These are phyloP conservation scores for Glaucidium brasilianum DNA, from an alignment of 2,113 vertebrate species.

Conservation along the genomic window DNA sequence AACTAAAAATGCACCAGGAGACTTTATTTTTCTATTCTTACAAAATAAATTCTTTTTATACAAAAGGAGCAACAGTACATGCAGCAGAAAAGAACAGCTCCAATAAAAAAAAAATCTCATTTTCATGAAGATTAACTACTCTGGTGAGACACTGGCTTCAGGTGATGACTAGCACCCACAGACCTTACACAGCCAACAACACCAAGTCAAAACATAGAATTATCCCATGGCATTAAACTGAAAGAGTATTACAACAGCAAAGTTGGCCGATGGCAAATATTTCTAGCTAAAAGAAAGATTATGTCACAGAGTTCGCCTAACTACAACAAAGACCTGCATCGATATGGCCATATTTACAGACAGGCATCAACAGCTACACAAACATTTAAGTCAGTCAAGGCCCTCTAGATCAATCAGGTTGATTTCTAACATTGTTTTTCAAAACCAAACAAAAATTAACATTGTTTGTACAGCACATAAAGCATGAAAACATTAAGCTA, in stretches of 20 bases:
- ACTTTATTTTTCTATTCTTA: background rate
- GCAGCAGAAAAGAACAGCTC: background rate
- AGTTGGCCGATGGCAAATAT: background rate
- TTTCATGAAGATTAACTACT: background rate
- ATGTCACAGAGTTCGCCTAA: background rate
- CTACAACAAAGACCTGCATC: background rate
- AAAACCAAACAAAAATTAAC: background rate
- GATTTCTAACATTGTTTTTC: background rate
- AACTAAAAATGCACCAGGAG: background rate
- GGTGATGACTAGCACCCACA: background rate
- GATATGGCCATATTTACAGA: background rate
- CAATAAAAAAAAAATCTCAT: background rate
- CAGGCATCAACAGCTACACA: background rate
- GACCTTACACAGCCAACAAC: background rate
- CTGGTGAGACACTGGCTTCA: background rate
- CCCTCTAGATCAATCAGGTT: background rate
- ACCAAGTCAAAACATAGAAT: background rate
- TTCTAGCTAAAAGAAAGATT: background rate
- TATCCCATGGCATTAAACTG: background rate
- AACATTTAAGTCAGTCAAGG: background rate
- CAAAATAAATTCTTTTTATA: background rate
- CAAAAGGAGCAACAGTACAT: background rate
- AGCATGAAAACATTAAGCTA: background rate
- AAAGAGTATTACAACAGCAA: background rate
- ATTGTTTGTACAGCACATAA: background rate